Base-by-base conservation (phyloP, 2,888 invertebrate species). In the Sympetrum striolatum region DNA sequence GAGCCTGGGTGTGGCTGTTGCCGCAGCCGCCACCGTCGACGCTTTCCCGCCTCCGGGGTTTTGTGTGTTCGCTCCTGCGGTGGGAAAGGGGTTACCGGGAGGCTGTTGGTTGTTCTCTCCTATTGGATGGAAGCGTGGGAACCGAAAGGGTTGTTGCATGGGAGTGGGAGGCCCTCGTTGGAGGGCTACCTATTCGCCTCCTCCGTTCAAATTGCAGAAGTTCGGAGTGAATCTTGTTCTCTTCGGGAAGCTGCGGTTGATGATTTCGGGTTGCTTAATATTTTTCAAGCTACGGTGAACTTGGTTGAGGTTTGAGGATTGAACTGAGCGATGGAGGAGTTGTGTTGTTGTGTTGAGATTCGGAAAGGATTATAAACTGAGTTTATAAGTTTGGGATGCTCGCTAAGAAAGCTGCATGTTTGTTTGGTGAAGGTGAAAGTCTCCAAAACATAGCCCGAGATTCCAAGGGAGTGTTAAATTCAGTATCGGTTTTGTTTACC, bases 11-110 rank as follows among this genome's bases (percentile, higher is more conserved):
- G 86, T 86, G 86, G 86, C 64, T 60, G 60, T 86, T 35, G 82
- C 53, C 58, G 86, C 60, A 60, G 86, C 86, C 60, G 86, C 35
- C 35, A 35, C 58, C 58, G 31, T 60, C 37, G 60, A 58, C 22
- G 35, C 60, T 86, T 22, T 58, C 60, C 37, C 60, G 86, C 48
- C 86, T 86, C 60, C 86, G 60, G 35, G 39, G 60, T 35, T 35
- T 86, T 86, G 35, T 86, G 86, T 86, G 86, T 86, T 60, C 82
- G 58, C 82, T 58, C 18, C 86, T 86, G 86, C 58, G 60, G 86
- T 86, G 60, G 86, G 86, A 86, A 86, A 86, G 60, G 86, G 86
- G 60, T 86, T 86, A 86, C n/a, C 25, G 60, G 60, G 86, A 35
- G 53, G 58, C 58, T 86, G 86, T 86, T 60, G 60, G 86, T 86